Conservation (phyloP, 2,113 vertebrate species). For the Callithrix jacchus region DNA sequence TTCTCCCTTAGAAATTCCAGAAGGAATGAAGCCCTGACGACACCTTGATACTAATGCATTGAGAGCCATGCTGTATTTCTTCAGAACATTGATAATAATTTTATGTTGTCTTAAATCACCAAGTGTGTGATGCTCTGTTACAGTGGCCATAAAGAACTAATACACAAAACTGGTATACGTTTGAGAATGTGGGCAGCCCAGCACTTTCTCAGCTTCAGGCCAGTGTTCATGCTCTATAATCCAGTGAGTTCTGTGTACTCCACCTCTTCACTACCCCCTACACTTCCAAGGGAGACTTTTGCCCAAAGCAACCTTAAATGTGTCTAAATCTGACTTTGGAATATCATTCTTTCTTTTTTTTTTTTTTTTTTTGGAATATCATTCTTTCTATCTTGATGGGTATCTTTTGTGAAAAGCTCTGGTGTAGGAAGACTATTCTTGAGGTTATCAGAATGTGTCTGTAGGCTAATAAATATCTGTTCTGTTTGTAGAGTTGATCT, state of each 20-base stretch:
- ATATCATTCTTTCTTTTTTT: not conserved
- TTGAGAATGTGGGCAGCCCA: rapidly evolving
- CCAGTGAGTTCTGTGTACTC: rapidly evolving
- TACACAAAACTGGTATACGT: rapidly evolving
- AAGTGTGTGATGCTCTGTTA: rapidly evolving
- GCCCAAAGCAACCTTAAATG: not conserved
- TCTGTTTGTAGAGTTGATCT: not conserved
- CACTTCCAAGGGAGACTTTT: not conserved
- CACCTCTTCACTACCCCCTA: rapidly evolving
- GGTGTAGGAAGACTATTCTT: not conserved
- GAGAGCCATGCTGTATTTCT: rapidly evolving
- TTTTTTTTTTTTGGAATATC: not conserved
- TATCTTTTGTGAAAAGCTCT: not conserved
- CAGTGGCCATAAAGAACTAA: rapidly evolving
- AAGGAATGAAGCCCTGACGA: rapidly evolving
- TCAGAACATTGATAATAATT: too few species aligned
- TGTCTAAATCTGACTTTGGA: not conserved
- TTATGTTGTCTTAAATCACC: rapidly evolving
- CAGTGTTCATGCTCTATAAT: not conserved
- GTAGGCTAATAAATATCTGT: not conserved
- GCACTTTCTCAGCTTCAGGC: too few species aligned
- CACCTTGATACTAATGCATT: rapidly evolving
- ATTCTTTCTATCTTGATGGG: not conserved
- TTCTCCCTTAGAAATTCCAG: too few species aligned
- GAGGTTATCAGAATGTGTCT: not conserved